Conservation (phyloP, 2,797 vertebrate genomes). For the Spinibarbus caldwelli region DNA sequence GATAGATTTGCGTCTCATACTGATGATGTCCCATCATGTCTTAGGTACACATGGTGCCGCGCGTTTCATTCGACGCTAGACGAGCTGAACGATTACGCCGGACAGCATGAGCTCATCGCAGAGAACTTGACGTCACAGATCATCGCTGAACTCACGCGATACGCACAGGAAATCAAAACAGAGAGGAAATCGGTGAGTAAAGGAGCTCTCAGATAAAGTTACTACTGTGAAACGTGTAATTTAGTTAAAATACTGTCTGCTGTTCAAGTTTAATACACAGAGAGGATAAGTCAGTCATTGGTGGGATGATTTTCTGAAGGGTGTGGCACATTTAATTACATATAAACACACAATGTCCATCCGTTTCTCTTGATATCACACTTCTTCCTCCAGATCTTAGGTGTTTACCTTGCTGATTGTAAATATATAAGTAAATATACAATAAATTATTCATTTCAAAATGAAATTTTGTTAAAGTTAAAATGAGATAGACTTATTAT, state of each 20-base stretch:
- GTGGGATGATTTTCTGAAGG: not conserved
- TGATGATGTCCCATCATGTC: constrained; percentile 8
- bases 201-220: not conserved
- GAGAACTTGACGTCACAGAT: constrained; percentile 95
- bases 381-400: not conserved
- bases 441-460: not conserved
- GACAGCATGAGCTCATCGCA: constrained; percentile 95
- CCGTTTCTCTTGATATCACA: too few species aligned
- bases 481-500: too few species aligned
- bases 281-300: not conserved
- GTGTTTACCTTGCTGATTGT: not conserved
- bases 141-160: constrained; percentile 85
- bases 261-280: not conserved
- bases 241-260: not conserved
- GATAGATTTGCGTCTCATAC: not conserved
- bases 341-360: not conserved
- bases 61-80: constrained; percentile 91
- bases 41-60: constrained; percentile 90
- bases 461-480: too few species aligned
- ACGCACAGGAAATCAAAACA: constrained; percentile 90
- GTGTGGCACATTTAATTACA: not conserved
- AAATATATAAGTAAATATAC: not conserved
- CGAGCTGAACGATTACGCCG: constrained; percentile 95
- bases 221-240: not conserved
- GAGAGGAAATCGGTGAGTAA: constrained; percentile 92